These are phyloP conservation scores for Boloria euphrosyne DNA, from an alignment of 2,888 invertebrate species.

Conservation along the genomic window DNA sequence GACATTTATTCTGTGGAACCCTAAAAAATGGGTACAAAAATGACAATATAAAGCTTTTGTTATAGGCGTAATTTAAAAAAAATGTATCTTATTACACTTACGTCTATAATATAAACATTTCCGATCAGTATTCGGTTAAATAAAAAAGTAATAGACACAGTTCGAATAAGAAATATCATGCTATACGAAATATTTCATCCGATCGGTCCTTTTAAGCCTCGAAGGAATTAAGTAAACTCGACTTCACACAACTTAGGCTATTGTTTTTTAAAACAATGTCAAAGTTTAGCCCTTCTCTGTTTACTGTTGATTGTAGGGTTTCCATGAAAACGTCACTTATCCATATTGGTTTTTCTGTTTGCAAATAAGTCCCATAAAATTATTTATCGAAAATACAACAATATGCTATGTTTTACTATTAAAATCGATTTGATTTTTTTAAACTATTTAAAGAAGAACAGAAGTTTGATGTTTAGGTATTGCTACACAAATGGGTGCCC, in stretches of 20 bases:
- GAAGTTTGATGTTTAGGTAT: constrained; percentile 2
- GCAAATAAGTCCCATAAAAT: too few species aligned
- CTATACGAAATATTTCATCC: neutral
- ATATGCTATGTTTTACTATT: too few species aligned
- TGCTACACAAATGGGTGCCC: constrained; percentile 20
- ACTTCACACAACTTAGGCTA: constrained; percentile 65
- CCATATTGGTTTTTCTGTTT: too few species aligned
- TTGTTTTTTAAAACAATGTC: constrained; percentile 74
- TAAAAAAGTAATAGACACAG: too few species aligned
- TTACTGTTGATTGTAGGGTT: constrained; percentile 53
- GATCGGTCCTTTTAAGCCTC: constrained; percentile 26
- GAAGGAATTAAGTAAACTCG: constrained; percentile 27
- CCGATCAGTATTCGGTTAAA: too few species aligned
- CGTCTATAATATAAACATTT: too few species aligned
- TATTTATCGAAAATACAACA: too few species aligned
- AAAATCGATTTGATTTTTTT: neutral
- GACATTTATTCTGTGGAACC: too few species aligned
- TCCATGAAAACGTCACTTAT: constrained; percentile 16
- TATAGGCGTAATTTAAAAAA: too few species aligned
- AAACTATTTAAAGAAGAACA: neutral
- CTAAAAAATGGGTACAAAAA: too few species aligned
- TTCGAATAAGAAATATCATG: neutral
- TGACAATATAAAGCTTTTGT: too few species aligned
- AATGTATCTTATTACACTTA: too few species aligned
- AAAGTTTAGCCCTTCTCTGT: constrained; percentile 63